phyloP scores from a whole-genome alignment of 2,797 vertebrate species.

The Neoniphon sammara region DNA sequence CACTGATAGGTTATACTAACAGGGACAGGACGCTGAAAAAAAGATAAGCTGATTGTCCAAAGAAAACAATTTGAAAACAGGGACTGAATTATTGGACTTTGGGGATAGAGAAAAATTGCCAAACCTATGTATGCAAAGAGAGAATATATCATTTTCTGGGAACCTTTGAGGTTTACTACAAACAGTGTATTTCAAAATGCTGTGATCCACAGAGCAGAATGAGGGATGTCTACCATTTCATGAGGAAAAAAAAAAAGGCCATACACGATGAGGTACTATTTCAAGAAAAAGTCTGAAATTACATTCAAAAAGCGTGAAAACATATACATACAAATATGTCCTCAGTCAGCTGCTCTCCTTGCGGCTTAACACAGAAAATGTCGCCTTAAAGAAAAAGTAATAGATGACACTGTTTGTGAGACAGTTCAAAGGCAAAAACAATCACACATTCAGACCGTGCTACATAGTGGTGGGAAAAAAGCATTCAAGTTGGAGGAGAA shows the following conservation, averaged over 20 bases:
- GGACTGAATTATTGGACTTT: constrained; percentile 11
- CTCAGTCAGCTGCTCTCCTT: constrained; percentile 15
- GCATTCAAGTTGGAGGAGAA: constrained; percentile 66
- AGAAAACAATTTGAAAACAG: constrained; percentile 3
- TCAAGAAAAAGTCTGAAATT: constrained; percentile 17
- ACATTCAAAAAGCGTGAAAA: constrained; percentile 35
- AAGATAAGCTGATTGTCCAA: constrained; percentile 13
- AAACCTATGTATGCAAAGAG: background rate
- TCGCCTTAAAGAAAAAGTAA: constrained; percentile 45
- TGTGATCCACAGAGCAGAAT: constrained; percentile 17
- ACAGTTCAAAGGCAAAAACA: constrained; percentile 69
- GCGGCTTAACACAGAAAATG: constrained; percentile 50
- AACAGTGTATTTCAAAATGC: constrained; percentile 14
- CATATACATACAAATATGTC: constrained; percentile 23
- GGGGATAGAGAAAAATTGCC: background rate
- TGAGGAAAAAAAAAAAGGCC: background rate
- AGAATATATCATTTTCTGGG: constrained; percentile 1
- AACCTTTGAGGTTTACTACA: constrained; percentile 23
- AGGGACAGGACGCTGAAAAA: background rate
- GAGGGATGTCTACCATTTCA: background rate
- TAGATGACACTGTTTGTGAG: constrained; percentile 61
- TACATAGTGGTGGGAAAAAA: constrained; percentile 28
- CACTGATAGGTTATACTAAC: constrained; percentile 18
- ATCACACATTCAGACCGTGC: constrained; percentile 65
- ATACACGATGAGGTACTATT: constrained; percentile 5